These are phyloP conservation scores for Podarcis muralis DNA, from an alignment of 2,113 vertebrate species.

Conservation along the genomic window DNA sequence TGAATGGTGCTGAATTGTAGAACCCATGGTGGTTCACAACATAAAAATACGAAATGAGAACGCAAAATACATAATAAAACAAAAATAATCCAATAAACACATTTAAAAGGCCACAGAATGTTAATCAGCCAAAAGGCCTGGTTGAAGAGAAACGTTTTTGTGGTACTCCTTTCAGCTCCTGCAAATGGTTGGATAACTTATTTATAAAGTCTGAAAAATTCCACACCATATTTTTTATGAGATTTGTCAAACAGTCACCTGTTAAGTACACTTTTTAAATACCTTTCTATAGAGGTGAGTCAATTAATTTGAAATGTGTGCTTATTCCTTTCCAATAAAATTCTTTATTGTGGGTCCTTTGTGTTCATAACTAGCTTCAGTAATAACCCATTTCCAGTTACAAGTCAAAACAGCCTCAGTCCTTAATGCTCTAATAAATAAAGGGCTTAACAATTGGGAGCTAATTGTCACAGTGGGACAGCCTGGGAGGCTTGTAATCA, in stretches of 20 bases:
- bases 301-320: conserved; percentile 62
- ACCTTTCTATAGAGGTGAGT: conserved; percentile 56
- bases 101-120: too few relatives aligned
- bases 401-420: conserved; percentile 66
- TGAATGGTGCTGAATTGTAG: not conserved
- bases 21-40: not conserved
- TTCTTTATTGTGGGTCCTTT: conserved; percentile 50
- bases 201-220: conserved; percentile 28
- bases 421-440: conserved; percentile 73
- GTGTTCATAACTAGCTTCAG: conserved; percentile 53
- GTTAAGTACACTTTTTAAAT: conserved; percentile 54
- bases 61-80: too few relatives aligned
- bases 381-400: conserved; percentile 67
- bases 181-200: not conserved
- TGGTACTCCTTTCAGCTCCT: not conserved
- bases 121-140: too few relatives aligned
- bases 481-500: conserved; percentile 71
- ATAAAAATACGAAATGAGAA: too few relatives aligned
- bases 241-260: conserved; percentile 54
- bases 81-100: too few relatives aligned
- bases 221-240: conserved; percentile 41
- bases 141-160: too few relatives aligned
- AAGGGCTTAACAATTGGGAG: conserved; percentile 75
- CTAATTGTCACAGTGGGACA: conserved; percentile 80
- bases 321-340: conserved; percentile 68